phyloP scores from a whole-genome alignment of 2,113 vertebrate species.

The Saguinus midas region DNA sequence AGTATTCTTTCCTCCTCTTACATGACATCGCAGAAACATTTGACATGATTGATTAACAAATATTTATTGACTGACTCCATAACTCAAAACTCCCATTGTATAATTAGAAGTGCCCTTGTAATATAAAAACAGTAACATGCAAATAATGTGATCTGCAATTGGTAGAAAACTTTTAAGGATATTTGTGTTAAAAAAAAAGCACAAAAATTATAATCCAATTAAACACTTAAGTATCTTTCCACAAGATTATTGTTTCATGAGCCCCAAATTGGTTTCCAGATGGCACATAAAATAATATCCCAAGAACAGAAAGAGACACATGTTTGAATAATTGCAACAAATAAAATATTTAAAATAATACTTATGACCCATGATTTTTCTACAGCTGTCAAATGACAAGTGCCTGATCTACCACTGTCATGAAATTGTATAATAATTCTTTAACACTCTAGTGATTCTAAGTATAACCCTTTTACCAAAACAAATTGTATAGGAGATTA shows the following conservation, averaged over 20 bases:
- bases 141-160: neutral
- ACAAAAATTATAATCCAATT: neutral
- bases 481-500: neutral
- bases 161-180: neutral
- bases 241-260: neutral
- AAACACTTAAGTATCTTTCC: neutral
- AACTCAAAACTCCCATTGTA: neutral
- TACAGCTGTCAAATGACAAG: neutral
- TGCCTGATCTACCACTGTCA: neutral
- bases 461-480: neutral
- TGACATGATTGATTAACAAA: neutral
- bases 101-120: neutral
- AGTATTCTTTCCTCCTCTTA: neutral
- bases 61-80: neutral
- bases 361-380: neutral
- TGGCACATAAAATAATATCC: neutral
- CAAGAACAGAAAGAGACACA: neutral
- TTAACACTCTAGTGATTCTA: neutral
- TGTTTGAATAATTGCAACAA: neutral
- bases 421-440: neutral
- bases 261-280: neutral
- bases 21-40: neutral
- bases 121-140: neutral
- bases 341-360: slow-evolving; percentile 1
- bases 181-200: neutral